Base-by-base conservation (phyloP, 2,113 vertebrate genomes). In the Leuciscus idus region DNA sequence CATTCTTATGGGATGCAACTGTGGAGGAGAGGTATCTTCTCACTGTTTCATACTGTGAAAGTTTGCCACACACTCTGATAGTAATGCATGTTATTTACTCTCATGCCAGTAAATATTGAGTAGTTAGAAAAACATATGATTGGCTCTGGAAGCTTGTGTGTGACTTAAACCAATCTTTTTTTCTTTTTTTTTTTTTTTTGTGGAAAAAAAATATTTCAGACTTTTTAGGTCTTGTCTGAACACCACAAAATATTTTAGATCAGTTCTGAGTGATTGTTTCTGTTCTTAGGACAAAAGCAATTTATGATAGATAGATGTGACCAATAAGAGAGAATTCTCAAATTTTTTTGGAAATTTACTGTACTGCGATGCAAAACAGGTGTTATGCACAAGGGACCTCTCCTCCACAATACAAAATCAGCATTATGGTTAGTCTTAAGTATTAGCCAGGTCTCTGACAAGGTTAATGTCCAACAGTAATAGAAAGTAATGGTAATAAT, bases 401-500 rank as follows among this genome's bases (percentile, higher is more conserved):
- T 91, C 88, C 87, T 91, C 90, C 87, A 82, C 80, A 83, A 76
- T 80, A 68, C 48, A 74, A 87, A 86, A 83, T 52, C 74, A 68
- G 23, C 50, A 77, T 80, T 30, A 80, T 48, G 55, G 86, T 84
- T 79, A 86, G 77, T 85, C 79, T 39, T 26, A 86, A 86, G 85
- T 55, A 86, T 83, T 64, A 88, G 83, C 72, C 84, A 84, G 88
- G 83, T 84, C 74, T 87, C 64, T 64, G 84, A 88, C 81, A 70
- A 81, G 87, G 88, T 90, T 87, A 86, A 84, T 87, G 70, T 91
- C 86, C 30, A 87, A 87, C 86, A 73, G 85, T 87, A 90, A 90
- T 87, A 87, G 81, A 91, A 92, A 92, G 89, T 84, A 89, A 89
- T 61, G 5, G 4, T 88, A 89, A 87, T 86, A 84, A 88, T 80